Evolutionary conservation across 2,113 vertebrate genomes (phyloP), one percentile per base, ranked within the genome.

Genomic region (Trinectes maculatus): DNA sequence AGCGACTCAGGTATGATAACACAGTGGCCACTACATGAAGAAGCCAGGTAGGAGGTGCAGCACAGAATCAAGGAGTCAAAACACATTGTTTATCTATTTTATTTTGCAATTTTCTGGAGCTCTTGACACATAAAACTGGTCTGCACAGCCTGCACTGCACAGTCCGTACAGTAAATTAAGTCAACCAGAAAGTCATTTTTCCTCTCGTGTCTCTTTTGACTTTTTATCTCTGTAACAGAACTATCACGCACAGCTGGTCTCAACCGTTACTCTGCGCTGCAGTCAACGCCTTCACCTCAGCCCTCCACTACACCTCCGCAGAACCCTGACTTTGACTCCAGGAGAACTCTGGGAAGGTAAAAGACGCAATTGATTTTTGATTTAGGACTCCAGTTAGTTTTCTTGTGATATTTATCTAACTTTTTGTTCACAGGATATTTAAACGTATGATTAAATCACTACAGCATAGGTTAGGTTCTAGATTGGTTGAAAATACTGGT

Each of bases 241-340:
- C 90, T 93, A 43, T 93, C 96, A 63, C 91, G 95, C 79, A 92
- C 93, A 92, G 93, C 85, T 1, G 95, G 93, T 84, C 91, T 98
- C 85, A 99, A 99, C 91, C 94, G 96, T 52, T 98, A 94, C 88
- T 99, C 96, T 51, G 94, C 96, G 0, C 94, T 99, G 78, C 97
- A 98, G 91, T 67, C 88, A 0, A 80, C 90, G 3, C 83, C 77
- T 28, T 51, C 85, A n/a, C 89, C 92, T 61, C 91, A 95, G n/a
- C 87, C 90, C 87, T 77, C 91, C 89, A 46, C 89, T 18, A 89
- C 95, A 39, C 71, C 94, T 11, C 71, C 92, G 15, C 92, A 95
- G 65, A 89, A 80, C 51, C 78, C 92, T 33, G 98, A 99, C 31
- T 90, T 93, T 36, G 96, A 99, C 28, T 82, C 95, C 77, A 94